These are phyloP conservation scores for Pangasius macronema DNA, from an alignment of 2,797 vertebrate genomes.

Conservation along the genomic window DNA sequence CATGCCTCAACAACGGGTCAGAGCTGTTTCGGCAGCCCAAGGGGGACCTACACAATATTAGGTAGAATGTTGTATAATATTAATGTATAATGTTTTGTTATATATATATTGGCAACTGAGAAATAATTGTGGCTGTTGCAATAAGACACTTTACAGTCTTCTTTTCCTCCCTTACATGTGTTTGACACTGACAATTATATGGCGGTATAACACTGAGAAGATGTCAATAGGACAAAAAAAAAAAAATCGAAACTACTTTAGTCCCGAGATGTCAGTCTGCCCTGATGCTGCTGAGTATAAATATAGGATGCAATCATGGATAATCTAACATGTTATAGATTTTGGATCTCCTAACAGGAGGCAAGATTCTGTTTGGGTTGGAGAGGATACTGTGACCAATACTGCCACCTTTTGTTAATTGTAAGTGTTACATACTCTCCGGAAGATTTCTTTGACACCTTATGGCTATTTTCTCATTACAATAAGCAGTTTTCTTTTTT, in stretches of 20 bases:
- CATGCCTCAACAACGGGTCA: too few species aligned
- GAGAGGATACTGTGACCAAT: conserved; percentile 64
- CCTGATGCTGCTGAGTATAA: conserved; percentile 62
- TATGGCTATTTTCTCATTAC: background rate
- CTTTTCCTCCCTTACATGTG: background rate
- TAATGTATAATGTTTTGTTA: too few species aligned
- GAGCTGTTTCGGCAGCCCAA: too few species aligned
- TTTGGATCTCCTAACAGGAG: conserved; percentile 31
- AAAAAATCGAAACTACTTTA: conserved; percentile 26
- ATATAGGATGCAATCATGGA: conserved; percentile 69
- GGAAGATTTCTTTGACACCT: background rate
- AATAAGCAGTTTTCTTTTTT: background rate
- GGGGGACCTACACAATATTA: too few species aligned
- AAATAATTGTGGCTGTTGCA: background rate
- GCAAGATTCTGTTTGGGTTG: background rate
- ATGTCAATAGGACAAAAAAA: conserved; percentile 15
- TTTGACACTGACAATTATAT: conserved; percentile 16
- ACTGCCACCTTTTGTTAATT: conserved; percentile 72
- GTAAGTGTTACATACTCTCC: conserved; percentile 7
- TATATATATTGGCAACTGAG: background rate
- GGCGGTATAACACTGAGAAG: background rate
- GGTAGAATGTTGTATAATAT: too few species aligned
- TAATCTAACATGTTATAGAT: conserved; percentile 55
- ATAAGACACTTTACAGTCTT: background rate
- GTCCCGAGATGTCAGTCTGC: background rate